These are phyloP conservation scores for Sceloporus tristichus DNA, from an alignment of 2,113 vertebrate species.

Conservation along the genomic window DNA sequence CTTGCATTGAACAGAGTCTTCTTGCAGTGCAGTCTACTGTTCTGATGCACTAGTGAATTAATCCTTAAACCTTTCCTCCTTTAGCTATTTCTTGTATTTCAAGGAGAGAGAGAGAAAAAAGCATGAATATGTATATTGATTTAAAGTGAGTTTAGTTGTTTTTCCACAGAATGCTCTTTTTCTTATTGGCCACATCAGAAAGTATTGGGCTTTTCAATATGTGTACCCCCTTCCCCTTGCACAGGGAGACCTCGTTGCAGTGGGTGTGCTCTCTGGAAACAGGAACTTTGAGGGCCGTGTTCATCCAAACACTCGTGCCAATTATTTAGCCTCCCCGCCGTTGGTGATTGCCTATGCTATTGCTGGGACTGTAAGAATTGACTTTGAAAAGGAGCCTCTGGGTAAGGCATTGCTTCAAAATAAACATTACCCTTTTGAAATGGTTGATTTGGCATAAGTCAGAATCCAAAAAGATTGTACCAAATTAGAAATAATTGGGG, in stretches of 20 bases:
- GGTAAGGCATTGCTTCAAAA: slow-evolving; percentile 78
- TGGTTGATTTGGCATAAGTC: neutral
- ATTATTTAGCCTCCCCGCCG: slow-evolving; percentile 93
- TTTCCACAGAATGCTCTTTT: neutral
- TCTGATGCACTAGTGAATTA: neutral
- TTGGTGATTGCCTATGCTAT: slow-evolving; percentile 97
- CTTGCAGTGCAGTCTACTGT: neutral
- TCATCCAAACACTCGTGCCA: slow-evolving; percentile 96
- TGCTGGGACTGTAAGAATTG: slow-evolving; percentile 90
- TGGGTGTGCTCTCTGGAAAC: slow-evolving; percentile 94
- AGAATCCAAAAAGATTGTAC: neutral
- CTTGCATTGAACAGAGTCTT: too few relatives aligned
- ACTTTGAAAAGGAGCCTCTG: slow-evolving; percentile 93
- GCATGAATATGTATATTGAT: neutral
- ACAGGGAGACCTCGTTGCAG: slow-evolving; percentile 93
- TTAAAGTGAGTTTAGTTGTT: neutral
- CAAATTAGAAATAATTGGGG: neutral
- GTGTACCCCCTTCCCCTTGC: neutral
- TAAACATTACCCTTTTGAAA: neutral
- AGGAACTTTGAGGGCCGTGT: slow-evolving; percentile 98
- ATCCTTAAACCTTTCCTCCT: neutral
- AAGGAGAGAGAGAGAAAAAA: too few relatives aligned
- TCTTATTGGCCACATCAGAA: neutral
- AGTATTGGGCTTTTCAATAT: neutral
- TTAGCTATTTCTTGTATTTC: neutral